Evolutionary conservation across 2,888 invertebrate genomes (phyloP), one percentile per base, ranked within the genome.

Genomic region (Hipparchia semele): DNA sequence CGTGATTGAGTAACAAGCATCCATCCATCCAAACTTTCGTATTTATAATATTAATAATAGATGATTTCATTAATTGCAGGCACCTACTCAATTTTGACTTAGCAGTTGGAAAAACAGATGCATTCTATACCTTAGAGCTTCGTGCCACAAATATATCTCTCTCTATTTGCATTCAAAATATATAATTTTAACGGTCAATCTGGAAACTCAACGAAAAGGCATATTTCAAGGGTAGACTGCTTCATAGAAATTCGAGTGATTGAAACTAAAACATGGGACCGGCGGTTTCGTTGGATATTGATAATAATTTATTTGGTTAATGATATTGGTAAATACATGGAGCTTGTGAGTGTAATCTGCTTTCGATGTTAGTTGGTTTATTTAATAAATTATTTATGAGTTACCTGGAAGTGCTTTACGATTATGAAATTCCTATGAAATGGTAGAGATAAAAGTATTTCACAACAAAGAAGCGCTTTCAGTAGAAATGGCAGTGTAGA

Each of bases 231-330:
- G 6, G 10, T 51, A 4, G 12, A 59, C 68, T 59, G 33, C 59
- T n/a, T 51, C 49, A 60, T n/a, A 33, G 49, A 59, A 68, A 12
- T 68, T 58, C 53, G 2, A 68, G 68, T 60, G 60, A 70, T 69
- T 71, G 46, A 45, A 54, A 64, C 54, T 45, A 58, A 72, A 73
- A 54, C 65, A 76, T 73, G 60, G 61, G 61, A 67, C 68, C 39
- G 60, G 73, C 73, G 71, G 67, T 9, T n/a, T 70, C 64, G 58
- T 67, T 75, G 72, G 72, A 75, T 72, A 71, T 70, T 9, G 60
- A 73, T 70, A 68, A 61, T 71, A 23, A 65, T 67, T 66, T 75
- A 53, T 75, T 75, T 75, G 60, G 53, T 60, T 72, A 62, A 61
- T 67, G 72, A 61, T 74, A 70, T 70, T 72, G 67, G 67, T 69